Conservation (phyloP, 2,888 invertebrate genomes). For the Miltochrista miniata region DNA sequence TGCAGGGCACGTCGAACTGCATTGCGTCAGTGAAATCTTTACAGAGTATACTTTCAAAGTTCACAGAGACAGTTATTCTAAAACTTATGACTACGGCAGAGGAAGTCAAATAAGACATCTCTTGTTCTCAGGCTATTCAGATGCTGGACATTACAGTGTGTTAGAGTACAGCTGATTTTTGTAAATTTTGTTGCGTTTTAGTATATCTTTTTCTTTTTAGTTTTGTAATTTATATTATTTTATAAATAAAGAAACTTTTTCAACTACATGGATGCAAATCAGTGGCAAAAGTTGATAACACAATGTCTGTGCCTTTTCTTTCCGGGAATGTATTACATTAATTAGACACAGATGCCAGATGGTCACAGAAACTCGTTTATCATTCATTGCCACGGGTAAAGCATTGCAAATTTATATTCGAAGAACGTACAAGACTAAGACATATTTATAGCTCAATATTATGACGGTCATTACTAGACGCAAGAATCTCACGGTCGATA, state of each 20-base stretch:
- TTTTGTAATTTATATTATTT: conserved; percentile 2
- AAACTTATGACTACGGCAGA: conserved; percentile 66
- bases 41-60: conserved; percentile 67
- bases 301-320: too few relatives aligned
- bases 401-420: too few relatives aligned
- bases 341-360: too few relatives aligned
- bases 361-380: too few relatives aligned
- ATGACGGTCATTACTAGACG: background rate
- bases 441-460: too few relatives aligned
- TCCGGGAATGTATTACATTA: too few relatives aligned
- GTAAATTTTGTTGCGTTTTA: conserved; percentile 3
- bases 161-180: conserved; percentile 54
- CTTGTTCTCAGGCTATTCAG: conserved; percentile 68
- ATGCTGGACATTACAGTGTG: conserved; percentile 75
- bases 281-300: too few relatives aligned
- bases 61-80: conserved; percentile 55
- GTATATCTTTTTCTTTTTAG: conserved; percentile 9
- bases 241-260: background rate
- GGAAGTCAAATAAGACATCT: conserved; percentile 62
- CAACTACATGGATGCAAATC: too few relatives aligned
- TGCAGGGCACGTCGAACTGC: conserved; percentile 72
- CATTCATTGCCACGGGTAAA: too few relatives aligned
- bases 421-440: too few relatives aligned
- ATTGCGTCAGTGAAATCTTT: conserved; percentile 64
- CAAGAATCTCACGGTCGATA: conserved; percentile 19